These are phyloP conservation scores for Astyanax mexicanus DNA, from an alignment of 2,797 vertebrate species.

Conservation along the genomic window DNA sequence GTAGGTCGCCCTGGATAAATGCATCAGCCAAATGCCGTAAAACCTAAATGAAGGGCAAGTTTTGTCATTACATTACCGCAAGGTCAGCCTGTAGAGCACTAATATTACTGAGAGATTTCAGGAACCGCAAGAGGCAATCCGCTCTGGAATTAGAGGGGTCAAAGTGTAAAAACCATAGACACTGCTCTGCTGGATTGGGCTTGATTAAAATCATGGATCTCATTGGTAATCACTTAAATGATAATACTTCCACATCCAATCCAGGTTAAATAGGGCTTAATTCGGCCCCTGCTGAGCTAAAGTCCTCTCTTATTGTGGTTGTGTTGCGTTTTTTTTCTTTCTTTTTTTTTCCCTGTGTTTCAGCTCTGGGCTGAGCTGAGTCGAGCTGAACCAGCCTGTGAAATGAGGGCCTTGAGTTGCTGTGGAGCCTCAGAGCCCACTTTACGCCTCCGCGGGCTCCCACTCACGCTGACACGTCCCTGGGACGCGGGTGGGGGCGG, in stretches of 20 bases:
- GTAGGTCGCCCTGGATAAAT: too few relatives aligned
- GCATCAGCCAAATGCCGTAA: too few relatives aligned
- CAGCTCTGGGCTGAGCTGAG: constrained; percentile 43
- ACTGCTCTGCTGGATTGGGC: not conserved
- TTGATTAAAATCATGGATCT: constrained; percentile 1
- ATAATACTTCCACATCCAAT: constrained; percentile 1
- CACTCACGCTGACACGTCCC: constrained; percentile 56
- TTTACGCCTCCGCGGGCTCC: constrained; percentile 58
- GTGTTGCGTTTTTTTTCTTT: too few relatives aligned
- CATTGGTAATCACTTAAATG: constrained; percentile 12
- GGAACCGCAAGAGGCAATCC: not conserved
- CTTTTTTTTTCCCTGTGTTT: constrained; percentile 29
- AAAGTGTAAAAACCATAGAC: not conserved
- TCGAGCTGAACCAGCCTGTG: constrained; percentile 37
- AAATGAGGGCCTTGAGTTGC: constrained; percentile 55
- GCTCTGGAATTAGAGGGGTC: not conserved
- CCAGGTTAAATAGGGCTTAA: constrained; percentile 6
- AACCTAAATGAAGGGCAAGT: not conserved
- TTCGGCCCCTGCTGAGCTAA: not conserved
- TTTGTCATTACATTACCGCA: not conserved
- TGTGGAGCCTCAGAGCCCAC: constrained; percentile 54
- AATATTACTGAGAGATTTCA: not conserved
- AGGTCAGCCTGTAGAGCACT: not conserved
- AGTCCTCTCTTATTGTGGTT: not conserved
- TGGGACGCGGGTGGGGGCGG: constrained; percentile 59